Percentiles rank a stretch among this genome's conserved stretches.
Conservation (phyloP, 2,113 vertebrate genomes). For the Syngnathoides biaculeatus region DNA sequence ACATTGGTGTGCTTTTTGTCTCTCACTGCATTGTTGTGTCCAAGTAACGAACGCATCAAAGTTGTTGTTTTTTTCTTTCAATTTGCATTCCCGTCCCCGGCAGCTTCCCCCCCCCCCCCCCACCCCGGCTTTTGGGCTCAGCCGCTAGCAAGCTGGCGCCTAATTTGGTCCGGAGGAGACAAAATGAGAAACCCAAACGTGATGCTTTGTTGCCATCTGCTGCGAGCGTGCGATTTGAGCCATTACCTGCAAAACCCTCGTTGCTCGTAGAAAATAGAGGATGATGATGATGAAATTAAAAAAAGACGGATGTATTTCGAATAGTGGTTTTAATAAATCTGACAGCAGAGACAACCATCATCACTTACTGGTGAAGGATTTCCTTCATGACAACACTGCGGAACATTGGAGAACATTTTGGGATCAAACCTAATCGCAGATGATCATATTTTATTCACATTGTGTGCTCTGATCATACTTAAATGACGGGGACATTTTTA, state of each 20-base stretch:
- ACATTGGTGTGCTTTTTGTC: not conserved
- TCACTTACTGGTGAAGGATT: no score
- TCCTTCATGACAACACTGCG: conserved; percentile 22
- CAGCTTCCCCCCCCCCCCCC: no score
- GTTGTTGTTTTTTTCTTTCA: not conserved
- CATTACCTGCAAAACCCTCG: not conserved
- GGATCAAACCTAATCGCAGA: not conserved
- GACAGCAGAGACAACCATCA: conserved; percentile 19
- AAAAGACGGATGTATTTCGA: not conserved
- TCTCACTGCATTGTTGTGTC: not conserved
- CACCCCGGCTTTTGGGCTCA: conserved; percentile 10
- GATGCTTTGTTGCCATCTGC: conserved; percentile 45
- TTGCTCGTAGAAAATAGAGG: not conserved
- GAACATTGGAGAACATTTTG: not conserved
- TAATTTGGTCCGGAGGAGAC: conserved; percentile 14
- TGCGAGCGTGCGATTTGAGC: conserved; percentile 10
- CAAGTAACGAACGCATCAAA: not conserved
- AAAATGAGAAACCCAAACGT: not conserved
- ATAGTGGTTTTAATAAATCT: conserved; percentile 12
- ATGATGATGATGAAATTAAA: not conserved
- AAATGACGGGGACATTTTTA: conserved; percentile 17
- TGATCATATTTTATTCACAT: not conserved
- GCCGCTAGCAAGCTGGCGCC: not conserved
- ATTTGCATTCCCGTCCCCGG: conserved; percentile 4
- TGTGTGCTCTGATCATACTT: conserved; percentile 13